Conservation (phyloP, 2,113 vertebrate genomes). For the Trematomus loennbergii region DNA sequence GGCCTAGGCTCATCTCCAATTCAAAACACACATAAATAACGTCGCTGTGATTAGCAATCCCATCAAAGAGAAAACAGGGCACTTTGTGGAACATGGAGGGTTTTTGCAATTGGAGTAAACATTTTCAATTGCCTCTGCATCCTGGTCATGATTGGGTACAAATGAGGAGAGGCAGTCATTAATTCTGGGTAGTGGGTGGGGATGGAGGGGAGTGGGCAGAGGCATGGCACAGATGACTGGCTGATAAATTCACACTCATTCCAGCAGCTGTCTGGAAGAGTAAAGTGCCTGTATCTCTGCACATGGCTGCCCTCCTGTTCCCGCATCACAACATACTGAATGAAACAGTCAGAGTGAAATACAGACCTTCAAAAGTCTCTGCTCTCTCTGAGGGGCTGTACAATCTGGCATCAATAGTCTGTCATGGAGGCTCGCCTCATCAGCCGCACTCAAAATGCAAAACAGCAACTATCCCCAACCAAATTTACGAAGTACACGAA, state of each 20-base stretch:
- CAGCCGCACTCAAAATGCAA: constrained; percentile 65
- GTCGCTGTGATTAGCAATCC: constrained; percentile 82
- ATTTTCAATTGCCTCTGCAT: constrained; percentile 83
- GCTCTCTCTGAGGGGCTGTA: constrained; percentile 65
- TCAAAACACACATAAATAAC: constrained; percentile 85
- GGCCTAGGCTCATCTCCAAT: constrained; percentile 80
- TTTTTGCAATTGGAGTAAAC: constrained; percentile 81
- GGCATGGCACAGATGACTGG: constrained; percentile 80
- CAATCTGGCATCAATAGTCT: constrained; percentile 71
- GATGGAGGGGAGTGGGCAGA: constrained; percentile 67
- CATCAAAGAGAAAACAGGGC: constrained; percentile 83
- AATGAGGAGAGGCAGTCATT: constrained; percentile 84
- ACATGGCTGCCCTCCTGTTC: constrained; percentile 82
- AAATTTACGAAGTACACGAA: constrained; percentile 65
- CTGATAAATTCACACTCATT: constrained; percentile 84
- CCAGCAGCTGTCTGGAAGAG: constrained; percentile 83
- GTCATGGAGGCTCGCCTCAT: constrained; percentile 62
- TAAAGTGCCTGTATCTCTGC: constrained; percentile 78
- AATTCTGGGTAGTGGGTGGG: constrained; percentile 78
- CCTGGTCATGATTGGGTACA: constrained; percentile 83
- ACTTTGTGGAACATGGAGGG: constrained; percentile 82
- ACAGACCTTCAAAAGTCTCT: constrained; percentile 75
- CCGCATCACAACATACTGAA: constrained; percentile 80
- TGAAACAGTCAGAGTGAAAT: constrained; percentile 76
- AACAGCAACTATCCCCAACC: constrained; percentile 48